Percentiles rank a stretch among this genome's conserved stretches.
These are phyloP conservation scores for Drosophila acutilabella DNA, from an alignment of 2,888 invertebrate species.

Conservation along the genomic window DNA sequence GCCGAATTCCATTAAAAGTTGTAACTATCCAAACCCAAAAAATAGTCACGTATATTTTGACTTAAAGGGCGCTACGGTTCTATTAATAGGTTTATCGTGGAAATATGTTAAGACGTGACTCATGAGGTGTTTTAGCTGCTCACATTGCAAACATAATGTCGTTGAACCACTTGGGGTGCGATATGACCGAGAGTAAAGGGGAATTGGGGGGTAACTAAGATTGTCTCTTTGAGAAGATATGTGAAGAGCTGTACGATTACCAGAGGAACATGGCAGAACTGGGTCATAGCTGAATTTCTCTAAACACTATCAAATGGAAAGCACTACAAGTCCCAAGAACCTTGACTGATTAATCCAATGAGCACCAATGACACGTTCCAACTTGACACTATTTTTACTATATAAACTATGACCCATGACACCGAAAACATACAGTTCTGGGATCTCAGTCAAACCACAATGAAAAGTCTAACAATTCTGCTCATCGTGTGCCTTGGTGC, in stretches of 20 bases:
- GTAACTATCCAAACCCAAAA: constrained; percentile 14
- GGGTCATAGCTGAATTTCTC: neutral
- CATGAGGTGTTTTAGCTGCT: neutral
- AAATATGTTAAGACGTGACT: constrained; percentile 45
- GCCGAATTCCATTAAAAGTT: neutral
- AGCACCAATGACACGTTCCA: constrained; percentile 31
- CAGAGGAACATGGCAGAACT: constrained; percentile 1
- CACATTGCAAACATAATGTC: constrained; percentile 17
- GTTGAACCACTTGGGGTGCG: constrained; percentile 38
- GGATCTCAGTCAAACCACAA: constrained; percentile 26
- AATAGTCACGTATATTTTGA: constrained; percentile 37
- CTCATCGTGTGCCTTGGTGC: constrained; percentile 30
- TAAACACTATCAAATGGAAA: constrained; percentile 25
- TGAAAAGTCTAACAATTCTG: constrained; percentile 44
- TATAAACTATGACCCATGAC: constrained; percentile 41
- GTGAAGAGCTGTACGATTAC: neutral
- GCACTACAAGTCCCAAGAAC: neutral
- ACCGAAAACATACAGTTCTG: constrained; percentile 32
- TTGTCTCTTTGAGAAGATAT: neutral
- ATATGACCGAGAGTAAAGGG: neutral
- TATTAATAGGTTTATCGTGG: constrained; percentile 13
- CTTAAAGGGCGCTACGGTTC: constrained; percentile 3
- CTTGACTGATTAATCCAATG: constrained; percentile 26
- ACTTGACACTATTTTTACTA: constrained; percentile 21
- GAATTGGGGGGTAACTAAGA: neutral